Base-by-base conservation (phyloP, 2,797 vertebrate genomes). In the Falco columbarius region DNA sequence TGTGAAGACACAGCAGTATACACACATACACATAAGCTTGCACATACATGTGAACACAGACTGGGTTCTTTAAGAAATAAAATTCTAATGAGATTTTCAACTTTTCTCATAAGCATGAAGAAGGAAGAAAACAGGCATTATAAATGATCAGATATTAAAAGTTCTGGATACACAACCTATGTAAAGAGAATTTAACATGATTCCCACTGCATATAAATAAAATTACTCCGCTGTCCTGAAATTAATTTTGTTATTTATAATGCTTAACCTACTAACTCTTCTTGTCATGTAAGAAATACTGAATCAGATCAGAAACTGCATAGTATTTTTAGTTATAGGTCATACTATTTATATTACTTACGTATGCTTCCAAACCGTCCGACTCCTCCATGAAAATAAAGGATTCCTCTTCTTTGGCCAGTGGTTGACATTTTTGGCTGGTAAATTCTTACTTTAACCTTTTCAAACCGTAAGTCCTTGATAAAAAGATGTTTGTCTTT, bases 301-400 rank as follows among this genome's bases (percentile, higher is more conserved):
- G 1, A 12, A 14, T 46, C 62, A 40, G 59, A 58, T 47, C 42
- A 76, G 54, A 34, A 92, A 34, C 47, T 56, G 30, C 10, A n/a
- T 9, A 21, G 14, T 32, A 16, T 12, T 21, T 7, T 24, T 20
- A 56, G 7, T 66, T 72, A 19, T 0, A 74, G 19, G 62, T 84
- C 13, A 2, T 3, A 10, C n/a, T 54, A 11, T 54, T 47, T 38
- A 0, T 34, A 7, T 51, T 68, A 90, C 98, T 98, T 98, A 99
- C 98, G 96, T 87, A 99, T 97, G 71, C 97, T 98, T 51, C 99
- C 98, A 12, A 98, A 1, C 62, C 91, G 68, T 86, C 96, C 98
- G 76, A 98, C 98, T 38, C 99, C 98, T 19, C 99, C 98, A 2
- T 99, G 98, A 90, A 98, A 98, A 95, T 98, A 99, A 44, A 99